Evolutionary conservation across 2,113 vertebrate species (phyloP), one percentile per base, ranked within the genome.

Genomic region (Malurus melanocephalus): DNA sequence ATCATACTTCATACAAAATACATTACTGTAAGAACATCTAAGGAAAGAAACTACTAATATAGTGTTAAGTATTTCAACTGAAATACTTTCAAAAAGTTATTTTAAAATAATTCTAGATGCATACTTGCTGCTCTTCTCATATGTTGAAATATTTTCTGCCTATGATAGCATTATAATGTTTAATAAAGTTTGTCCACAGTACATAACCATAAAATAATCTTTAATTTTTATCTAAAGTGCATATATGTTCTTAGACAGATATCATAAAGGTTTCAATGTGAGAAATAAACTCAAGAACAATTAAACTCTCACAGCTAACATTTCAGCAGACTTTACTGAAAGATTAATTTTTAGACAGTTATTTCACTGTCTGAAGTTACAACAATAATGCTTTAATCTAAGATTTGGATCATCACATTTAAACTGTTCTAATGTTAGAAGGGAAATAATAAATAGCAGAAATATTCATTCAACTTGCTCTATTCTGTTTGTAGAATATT

Each of bases 1-100:
- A 89, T 68, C 16, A 94, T 45, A 71, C n/a, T 92, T 59, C 94
- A 71, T 21, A 76, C 10, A 20, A 52, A 66, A 72, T 35, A 71
- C 46, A 53, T 62, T 35, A 53, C 14, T 52, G 16, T 11, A 85
- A 92, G 11, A 67, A 83, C 59, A 40, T 20, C 5, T 32, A 27
- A 43, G 11, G 42, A 8, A 59, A 91, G 19, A 91, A 93, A 75
- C 15, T 38, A 45, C 9, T 75, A 16, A 33, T 21, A 81, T 1
- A 33, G 22, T 16, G 3, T 19, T 35, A 26, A 26, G 17, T 27
- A 69, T 23, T 68, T 7, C 14, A 6, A 86, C 4, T 32, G 4
- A 45, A 66, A 62, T 9, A 57, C 21, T 33, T 80, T 27, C 3
- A 20, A 73, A 16, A 61, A 43, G 4, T 60, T 60, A 51, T 3